Percentiles rank a stretch among this genome's conserved stretches.
Evolutionary conservation across 2,888 invertebrate species (phyloP).

Genomic region (Luperina nickerlii): DNA sequence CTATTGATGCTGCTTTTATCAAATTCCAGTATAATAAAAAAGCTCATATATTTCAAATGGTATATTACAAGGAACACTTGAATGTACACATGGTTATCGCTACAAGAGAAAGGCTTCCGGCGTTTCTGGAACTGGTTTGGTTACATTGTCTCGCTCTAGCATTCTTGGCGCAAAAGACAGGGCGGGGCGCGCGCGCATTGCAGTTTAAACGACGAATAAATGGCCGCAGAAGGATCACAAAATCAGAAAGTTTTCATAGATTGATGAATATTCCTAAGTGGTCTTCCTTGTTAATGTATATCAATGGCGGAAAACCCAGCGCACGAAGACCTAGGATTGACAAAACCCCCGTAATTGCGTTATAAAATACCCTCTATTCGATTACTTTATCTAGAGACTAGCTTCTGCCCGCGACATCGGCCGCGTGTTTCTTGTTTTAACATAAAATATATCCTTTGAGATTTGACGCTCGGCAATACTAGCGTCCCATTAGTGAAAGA

Average conservation of each 20-base stretch:
- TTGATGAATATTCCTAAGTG: neutral
- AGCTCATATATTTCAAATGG: constrained; percentile 38
- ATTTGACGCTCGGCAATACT: neutral
- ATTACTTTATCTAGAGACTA: neutral
- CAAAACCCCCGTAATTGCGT: neutral
- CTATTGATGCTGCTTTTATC: constrained; percentile 42
- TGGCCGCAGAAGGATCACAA: constrained; percentile 35
- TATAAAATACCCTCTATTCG: neutral
- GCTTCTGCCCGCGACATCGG: neutral
- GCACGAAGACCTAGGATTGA: neutral
- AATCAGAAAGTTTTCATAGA: neutral
- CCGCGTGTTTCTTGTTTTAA: neutral
- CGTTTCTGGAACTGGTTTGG: constrained; percentile 80
- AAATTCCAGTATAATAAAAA: constrained; percentile 51
- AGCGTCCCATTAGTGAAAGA: neutral
- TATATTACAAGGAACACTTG: constrained; percentile 56
- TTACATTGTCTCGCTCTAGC: constrained; percentile 71
- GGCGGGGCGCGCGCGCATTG: constrained; percentile 69
- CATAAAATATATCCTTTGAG: neutral
- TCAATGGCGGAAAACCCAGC: neutral
- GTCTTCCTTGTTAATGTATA: neutral
- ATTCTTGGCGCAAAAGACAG: constrained; percentile 73
- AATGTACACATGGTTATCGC: constrained; percentile 64
- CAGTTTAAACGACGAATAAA: constrained; percentile 57
- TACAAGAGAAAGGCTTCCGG: constrained; percentile 84